Base-by-base conservation (phyloP, 2,888 invertebrate species). In the Aleiodes leptofemur region DNA sequence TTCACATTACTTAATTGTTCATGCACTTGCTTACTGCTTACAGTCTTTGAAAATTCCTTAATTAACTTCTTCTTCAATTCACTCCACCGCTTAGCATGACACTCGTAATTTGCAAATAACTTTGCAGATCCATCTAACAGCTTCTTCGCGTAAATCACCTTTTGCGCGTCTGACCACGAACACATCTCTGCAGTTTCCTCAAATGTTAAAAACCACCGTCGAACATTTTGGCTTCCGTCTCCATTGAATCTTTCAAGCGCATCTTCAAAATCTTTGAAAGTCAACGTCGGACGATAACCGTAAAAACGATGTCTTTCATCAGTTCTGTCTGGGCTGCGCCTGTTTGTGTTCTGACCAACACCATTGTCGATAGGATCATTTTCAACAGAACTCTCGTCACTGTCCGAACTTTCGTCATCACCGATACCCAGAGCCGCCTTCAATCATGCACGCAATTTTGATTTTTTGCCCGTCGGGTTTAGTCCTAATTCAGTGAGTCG, bases 201-300 rank as follows among this genome's bases (percentile, higher is more conserved):
- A 48, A 72, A 64, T 8, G 64, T n/a, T 9, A 23, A 6, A 11
- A 72, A 53, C 72, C 72, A 72, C 2, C 55, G 43, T 7, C 13
- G 59, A 34, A 72, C 13, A 38, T 64, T 69, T 23, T 23, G n/a
- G 16, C 23, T 50, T 4, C 31, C 34, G 9, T 73, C 73, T 2
- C 73, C 69, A 11, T 43, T 73, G 48, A 73, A 73, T 38, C 9
- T 3, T 57, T 69, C 69, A 5, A 69, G 7, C 9, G 69, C 69
- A 23, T 73, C 68, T 14, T 73, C 73, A 8, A 73, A 56, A 29
- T 68, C 73, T 68, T 56, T 68, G 51, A 73, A 68, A 13, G 68
- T 73, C 56, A 73, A 69, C 13, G 29, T 43, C 2, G 68, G 38
- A 13, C 66, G 51, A 16, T 16, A 51, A 51, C 23, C 43, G 16